phyloP scores from a whole-genome alignment of 2,113 vertebrate genomes.

The Cyprinodon tularosa region DNA sequence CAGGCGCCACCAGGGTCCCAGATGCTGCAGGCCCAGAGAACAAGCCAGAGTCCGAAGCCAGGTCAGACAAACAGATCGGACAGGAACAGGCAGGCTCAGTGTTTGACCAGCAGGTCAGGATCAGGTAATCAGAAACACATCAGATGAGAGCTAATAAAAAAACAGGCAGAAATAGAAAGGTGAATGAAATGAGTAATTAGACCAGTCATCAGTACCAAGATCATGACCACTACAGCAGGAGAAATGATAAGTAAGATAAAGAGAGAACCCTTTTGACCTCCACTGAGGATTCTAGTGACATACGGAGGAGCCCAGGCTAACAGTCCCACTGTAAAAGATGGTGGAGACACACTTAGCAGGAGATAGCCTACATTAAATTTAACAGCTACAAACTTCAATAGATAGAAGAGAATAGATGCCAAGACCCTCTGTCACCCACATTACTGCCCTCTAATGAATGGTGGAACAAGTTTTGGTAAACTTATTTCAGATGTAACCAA shows the following conservation, averaged over 20 bases:
- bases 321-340: conserved; percentile 60
- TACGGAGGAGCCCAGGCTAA: conserved; percentile 66
- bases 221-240: background rate
- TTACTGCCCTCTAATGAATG: background rate
- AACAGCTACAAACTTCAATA: conserved; percentile 37
- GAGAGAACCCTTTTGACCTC: conserved; percentile 36
- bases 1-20: no score
- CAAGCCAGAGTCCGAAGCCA: no score
- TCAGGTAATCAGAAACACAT: no score
- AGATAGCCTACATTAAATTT: conserved; percentile 33
- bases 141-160: no score
- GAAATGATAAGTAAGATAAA: background rate
- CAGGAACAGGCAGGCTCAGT: no score
- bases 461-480: background rate
- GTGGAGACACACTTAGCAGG: conserved; percentile 24
- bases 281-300: conserved; percentile 74
- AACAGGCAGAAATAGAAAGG: no score
- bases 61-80: no score
- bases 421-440: conserved; percentile 2
- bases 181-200: no score
- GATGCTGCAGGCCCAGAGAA: no score
- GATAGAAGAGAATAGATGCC: conserved; percentile 3
- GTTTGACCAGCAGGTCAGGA: no score
- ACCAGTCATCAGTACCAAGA: no score
- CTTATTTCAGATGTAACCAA: no score